Conservation (phyloP, 2,888 invertebrate species). For the Julus scandinavius region DNA sequence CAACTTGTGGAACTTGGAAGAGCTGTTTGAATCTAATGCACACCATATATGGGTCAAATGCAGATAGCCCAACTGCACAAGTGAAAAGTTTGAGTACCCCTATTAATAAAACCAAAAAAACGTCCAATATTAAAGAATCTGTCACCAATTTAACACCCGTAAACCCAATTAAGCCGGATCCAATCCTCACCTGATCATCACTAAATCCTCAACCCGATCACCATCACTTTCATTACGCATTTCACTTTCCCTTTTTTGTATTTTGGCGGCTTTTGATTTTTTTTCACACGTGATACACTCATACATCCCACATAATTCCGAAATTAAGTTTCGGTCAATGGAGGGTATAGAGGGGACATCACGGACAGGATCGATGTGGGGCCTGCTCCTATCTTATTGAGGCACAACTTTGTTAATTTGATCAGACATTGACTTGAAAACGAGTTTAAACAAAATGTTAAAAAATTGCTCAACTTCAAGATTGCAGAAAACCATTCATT, state of each 20-base stretch:
- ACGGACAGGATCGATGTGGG: conserved; percentile 1
- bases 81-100: no score
- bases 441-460: no score
- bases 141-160: background rate
- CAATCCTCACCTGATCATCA: background rate
- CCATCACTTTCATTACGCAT: background rate
- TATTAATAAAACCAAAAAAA: background rate
- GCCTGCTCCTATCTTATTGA: background rate
- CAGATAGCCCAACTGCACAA: no score
- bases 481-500: no score
- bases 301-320: background rate
- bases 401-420: background rate
- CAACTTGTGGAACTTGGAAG: no score
- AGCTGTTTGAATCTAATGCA: no score
- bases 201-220: background rate
- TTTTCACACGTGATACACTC: conserved; percentile 19
- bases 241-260: conserved; percentile 22
- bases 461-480: no score
- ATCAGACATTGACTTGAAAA: no score
- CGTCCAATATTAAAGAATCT: background rate
- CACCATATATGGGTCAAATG: no score
- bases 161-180: background rate
- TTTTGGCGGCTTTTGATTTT: conserved; percentile 1
- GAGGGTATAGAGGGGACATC: background rate
- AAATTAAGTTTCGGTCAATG: background rate